Evolutionary conservation across 2,888 invertebrate genomes (phyloP), one percentile per base, ranked within the genome.

Genomic region (Yponomeuta plumbellus): DNA sequence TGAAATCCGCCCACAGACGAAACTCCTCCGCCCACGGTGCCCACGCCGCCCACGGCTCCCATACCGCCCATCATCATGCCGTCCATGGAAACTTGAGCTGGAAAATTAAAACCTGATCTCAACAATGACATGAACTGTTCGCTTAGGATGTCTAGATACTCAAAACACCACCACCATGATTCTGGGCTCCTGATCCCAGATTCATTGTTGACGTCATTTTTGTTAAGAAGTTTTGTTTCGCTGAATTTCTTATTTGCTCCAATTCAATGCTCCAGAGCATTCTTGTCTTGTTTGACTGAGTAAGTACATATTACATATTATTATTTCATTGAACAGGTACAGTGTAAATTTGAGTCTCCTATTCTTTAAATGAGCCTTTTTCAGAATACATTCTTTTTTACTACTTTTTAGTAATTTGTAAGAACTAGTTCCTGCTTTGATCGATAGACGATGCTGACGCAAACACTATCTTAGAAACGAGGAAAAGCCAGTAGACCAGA

Each of bases 1-100:
- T 97, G 97, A 85, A 95, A 96, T 68, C 97, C 97, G 68, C 96
- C 94, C 68, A 96, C 79, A 91, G 94, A 90, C 85, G 93, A 80
- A 92, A 95, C 92, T 22, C 66, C 67, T 4, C 23, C 40, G 67
- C 85, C 88, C 64, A 90, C 80, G 65, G 96, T 95, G 67, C 96
- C 94, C 68, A 96, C 83, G 92, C 95, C 91, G 91, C 93, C 81
- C 89, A 94, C 92, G 17, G 88, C 87, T 11, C 95, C 92, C 62
- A 88, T 86, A 71, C 95, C 94, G 77, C 93, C 92, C 85, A 95
- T 93, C 92, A 95, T 93, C 92, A 95, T 93, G 75, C 94, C 94
- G 83, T 95, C 95, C 92, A 95, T 93, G 67, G 95, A 94, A 76
- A 95, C 89, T 85, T 94, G 93, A 75, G 94, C 94, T 94, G 92